phyloP scores from a whole-genome alignment of 2,888 invertebrate species.

The Leptinotarsa juncta region DNA sequence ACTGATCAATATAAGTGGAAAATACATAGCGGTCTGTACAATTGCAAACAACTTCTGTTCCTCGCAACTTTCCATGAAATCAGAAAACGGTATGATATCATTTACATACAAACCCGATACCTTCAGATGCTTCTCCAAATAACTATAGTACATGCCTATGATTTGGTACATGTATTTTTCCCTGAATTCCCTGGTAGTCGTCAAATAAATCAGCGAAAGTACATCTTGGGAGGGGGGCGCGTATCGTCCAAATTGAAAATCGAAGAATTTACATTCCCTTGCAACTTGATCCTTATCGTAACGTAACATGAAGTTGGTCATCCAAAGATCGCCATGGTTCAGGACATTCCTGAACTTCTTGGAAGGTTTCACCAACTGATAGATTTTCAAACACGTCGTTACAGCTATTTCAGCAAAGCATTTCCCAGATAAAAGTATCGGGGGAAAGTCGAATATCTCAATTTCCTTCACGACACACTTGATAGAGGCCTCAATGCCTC shows the following conservation, averaged over 20 bases:
- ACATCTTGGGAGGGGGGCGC: conserved; percentile 77
- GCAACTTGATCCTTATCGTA: conserved; percentile 45
- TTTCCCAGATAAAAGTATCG: conserved; percentile 52
- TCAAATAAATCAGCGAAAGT: conserved; percentile 61
- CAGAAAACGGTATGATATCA: conserved; percentile 53
- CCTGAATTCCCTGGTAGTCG: conserved; percentile 56
- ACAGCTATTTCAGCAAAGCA: conserved; percentile 48
- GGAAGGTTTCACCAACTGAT: conserved; percentile 59
- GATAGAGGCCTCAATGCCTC: conserved; percentile 53
- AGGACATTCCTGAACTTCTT: conserved; percentile 67
- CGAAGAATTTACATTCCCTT: conserved; percentile 60
- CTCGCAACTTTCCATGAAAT: conserved; percentile 59
- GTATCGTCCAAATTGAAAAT: conserved; percentile 66
- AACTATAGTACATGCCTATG: conserved; percentile 59
- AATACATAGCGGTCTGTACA: conserved; percentile 55
- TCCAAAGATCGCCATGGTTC: conserved; percentile 75
- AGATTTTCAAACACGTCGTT: conserved; percentile 49
- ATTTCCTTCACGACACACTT: conserved; percentile 54
- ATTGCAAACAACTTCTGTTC: conserved; percentile 58
- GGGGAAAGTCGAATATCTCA: conserved; percentile 53
- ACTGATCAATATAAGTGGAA: conserved; percentile 56
- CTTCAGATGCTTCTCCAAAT: conserved; percentile 54
- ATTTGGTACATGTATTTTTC: conserved; percentile 53
- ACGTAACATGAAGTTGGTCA: conserved; percentile 68
- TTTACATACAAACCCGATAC: conserved; percentile 48